Evolutionary conservation across 2,888 invertebrate species (phyloP), one percentile per base, ranked within the genome.

Genomic region (Xanthostigma xanthostigma): DNA sequence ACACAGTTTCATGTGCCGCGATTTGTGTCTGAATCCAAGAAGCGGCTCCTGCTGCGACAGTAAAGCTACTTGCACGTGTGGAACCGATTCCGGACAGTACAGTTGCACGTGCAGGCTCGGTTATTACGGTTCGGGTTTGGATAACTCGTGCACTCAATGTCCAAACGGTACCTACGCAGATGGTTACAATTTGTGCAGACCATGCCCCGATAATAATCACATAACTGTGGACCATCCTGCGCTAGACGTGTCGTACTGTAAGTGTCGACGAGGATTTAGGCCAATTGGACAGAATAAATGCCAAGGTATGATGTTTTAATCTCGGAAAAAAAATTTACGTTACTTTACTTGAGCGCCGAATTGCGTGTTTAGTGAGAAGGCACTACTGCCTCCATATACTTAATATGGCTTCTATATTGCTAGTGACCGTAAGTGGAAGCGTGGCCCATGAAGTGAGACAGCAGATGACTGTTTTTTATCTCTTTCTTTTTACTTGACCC

Each of bases 31-130:
- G 6, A 41, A n/a, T 59, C 58, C 2, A 57, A 60, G 11, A 50
- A 58, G 55, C 17, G 60, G 58, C 3, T 59, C 64, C 45, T 82
- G 82, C 57, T 83, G 82, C 58, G 78, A 81, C 59, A 58, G 62
- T 9, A 65, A 70, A 49, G 79, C 81, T 2, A 64, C 69, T 11
- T 83, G 82, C 58, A 70, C 74, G 10, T 83, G 83, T 59, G 81
- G 80, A 1, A 78, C 76, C 5, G 73, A 77, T 13, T 79, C 79
- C 0, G 83, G 82, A 1, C 78, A 78, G 56, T 82, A 79, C 57
- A 72, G 75, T n/a, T 84, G 83, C 56, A 63, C 78, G 17, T 84
- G 83, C 55, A 69, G 72, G 39, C 64, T 71, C 4, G 83, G 83
- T 10, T 79, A 72, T 58, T 79, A 77, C 57, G 82, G 82, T 36